These are phyloP conservation scores for Limnephilus lunatus DNA, from an alignment of 2,888 invertebrate genomes.

Conservation along the genomic window DNA sequence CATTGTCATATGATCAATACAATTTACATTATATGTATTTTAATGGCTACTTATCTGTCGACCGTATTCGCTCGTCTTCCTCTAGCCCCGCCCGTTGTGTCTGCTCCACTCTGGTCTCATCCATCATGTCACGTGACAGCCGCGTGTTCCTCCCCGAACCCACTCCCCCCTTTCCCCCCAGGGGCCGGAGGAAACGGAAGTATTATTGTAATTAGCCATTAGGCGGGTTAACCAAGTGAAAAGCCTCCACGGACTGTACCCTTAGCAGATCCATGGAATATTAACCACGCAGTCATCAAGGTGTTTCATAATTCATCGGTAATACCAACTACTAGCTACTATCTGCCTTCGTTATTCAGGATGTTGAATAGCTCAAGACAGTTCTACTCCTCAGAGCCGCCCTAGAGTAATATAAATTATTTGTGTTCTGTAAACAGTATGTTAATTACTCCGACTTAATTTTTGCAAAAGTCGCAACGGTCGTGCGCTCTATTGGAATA, in stretches of 20 bases:
- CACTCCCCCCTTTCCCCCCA: not conserved
- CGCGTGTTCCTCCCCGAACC: not conserved
- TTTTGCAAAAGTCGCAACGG: too few species aligned
- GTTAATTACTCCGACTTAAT: too few species aligned
- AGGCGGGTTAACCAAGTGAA: constrained; percentile 45
- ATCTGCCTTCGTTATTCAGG: not conserved
- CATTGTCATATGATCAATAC: not conserved
- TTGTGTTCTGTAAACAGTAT: too few species aligned
- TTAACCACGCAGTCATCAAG: constrained; percentile 10
- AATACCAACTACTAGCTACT: not conserved
- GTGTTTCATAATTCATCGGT: not conserved
- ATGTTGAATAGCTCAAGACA: not conserved
- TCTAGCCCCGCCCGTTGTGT: not conserved
- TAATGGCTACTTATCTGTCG: not conserved
- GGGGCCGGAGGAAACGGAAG: constrained; percentile 12
- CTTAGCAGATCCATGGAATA: not conserved
- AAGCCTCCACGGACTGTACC: constrained; percentile 21
- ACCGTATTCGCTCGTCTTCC: not conserved
- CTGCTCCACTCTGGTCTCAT: constrained; percentile 25
- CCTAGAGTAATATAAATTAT: not conserved
- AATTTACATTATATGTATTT: not conserved
- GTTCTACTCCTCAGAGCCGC: not conserved
- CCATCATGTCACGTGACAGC: constrained; percentile 37
- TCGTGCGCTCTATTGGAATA: too few species aligned
- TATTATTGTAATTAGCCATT: constrained; percentile 59